Percentiles rank a stretch among this genome's conserved stretches.
Conservation (phyloP, 2,113 vertebrate genomes). For the Fregetta grallaria region DNA sequence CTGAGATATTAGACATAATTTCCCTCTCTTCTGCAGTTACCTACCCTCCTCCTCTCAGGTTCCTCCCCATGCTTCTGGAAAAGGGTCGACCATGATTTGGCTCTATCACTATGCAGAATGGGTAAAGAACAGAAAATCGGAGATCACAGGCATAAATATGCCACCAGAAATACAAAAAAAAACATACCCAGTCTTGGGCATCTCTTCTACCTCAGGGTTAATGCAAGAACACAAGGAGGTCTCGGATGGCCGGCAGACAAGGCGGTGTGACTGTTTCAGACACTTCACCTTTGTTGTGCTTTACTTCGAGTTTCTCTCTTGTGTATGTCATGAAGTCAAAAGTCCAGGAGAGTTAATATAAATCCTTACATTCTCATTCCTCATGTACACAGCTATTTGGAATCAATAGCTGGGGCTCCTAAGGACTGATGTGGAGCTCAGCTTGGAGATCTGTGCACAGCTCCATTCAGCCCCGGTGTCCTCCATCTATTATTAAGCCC, state of each 20-base stretch:
- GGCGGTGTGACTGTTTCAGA: background rate
- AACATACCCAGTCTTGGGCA: too few species aligned
- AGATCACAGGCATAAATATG: background rate
- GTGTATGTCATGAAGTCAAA: slow-evolving; percentile 45
- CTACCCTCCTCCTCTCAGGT: background rate
- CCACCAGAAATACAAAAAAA: background rate
- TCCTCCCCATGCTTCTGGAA: background rate
- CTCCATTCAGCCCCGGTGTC: slow-evolving; percentile 65
- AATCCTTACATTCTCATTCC: slow-evolving; percentile 74
- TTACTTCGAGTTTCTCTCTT: slow-evolving; percentile 28
- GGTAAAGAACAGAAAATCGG: background rate
- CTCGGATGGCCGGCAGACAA: background rate
- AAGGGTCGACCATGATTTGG: background rate
- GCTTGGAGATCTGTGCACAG: slow-evolving; percentile 35
- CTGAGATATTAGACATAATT: background rate
- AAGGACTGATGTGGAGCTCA: slow-evolving; percentile 33
- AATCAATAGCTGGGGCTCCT: slow-evolving; percentile 43
- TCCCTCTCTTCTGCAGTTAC: background rate
- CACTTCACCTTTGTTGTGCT: background rate
- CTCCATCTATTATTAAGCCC: slow-evolving; percentile 75
- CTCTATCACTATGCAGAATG: background rate
- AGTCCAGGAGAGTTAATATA: slow-evolving; percentile 70
- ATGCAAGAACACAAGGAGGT: background rate
- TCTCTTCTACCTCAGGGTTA: background rate
- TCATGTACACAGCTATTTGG: slow-evolving; percentile 20